Evolutionary conservation across 2,888 invertebrate genomes (phyloP).

Genomic region (Itoplectis maculator): DNA sequence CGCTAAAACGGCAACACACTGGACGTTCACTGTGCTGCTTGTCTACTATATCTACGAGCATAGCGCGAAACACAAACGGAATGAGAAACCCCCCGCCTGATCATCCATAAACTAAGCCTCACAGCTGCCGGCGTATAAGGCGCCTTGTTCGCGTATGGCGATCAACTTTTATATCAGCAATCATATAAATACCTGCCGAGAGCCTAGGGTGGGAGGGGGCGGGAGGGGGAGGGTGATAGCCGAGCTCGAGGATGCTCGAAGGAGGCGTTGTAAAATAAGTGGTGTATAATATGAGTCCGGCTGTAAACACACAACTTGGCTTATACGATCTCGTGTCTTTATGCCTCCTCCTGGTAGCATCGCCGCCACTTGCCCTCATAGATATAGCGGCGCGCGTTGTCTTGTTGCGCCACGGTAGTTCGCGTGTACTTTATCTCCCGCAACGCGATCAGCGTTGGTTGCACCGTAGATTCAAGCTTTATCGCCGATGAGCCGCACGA

Average conservation of each 20-base stretch:
- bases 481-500: conserved; percentile 8
- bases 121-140: conserved; percentile 35
- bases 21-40: neutral
- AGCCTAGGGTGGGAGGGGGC: no score
- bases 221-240: conserved; percentile 15
- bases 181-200: conserved; percentile 61
- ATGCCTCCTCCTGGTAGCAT: conserved; percentile 17
- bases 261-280: conserved; percentile 59
- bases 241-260: conserved; percentile 26
- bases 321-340: conserved; percentile 55
- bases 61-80: neutral
- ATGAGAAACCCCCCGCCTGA: conserved; percentile 24
- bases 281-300: conserved; percentile 60
- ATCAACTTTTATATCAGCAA: conserved; percentile 64
- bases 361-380: neutral
- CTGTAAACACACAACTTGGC: conserved; percentile 59
- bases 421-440: conserved; percentile 1
- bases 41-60: neutral
- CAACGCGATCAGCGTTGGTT: neutral
- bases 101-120: conserved; percentile 53
- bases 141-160: conserved; percentile 35
- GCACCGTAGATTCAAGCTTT: neutral
- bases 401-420: conserved; percentile 11
- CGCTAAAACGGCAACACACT: conserved; percentile 39
- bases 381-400: conserved; percentile 23